Evolutionary conservation across 1,140 invertebrate species (phyloP).

Genomic region (Aleiodes sp.): DNA sequence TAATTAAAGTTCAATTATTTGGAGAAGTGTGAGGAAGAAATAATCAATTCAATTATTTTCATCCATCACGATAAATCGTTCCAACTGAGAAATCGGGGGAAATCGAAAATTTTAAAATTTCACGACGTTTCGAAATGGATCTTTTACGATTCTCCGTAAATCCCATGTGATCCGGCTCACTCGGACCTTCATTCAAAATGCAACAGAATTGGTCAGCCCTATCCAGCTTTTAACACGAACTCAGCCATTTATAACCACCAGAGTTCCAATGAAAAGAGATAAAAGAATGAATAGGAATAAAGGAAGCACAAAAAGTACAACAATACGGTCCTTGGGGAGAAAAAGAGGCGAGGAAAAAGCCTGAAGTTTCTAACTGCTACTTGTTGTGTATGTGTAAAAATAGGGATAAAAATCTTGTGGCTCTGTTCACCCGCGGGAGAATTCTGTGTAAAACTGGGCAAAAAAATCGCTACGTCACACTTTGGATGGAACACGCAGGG

Average conservation of each 20-base stretch:
- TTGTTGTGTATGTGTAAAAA: neutral
- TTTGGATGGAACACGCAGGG: neutral
- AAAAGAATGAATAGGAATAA: neutral
- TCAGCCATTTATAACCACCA: neutral
- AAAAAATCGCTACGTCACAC: conserved; percentile 2
- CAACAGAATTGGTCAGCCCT: conserved; percentile 27
- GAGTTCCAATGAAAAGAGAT: neutral
- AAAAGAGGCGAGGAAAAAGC: neutral
- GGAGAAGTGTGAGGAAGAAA: too few relatives aligned
- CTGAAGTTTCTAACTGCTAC: neutral
- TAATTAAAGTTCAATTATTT: too few relatives aligned
- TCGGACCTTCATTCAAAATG: conserved; percentile 31
- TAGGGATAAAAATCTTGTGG: conserved; percentile 28
- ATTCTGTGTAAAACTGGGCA: conserved; percentile 34
- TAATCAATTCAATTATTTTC: too few relatives aligned
- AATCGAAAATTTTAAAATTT: neutral
- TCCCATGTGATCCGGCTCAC: neutral
- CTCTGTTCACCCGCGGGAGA: conserved; percentile 24
- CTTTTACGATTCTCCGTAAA: conserved; percentile 24
- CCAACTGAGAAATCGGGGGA: neutral
- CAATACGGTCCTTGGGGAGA: neutral
- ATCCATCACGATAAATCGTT: too few relatives aligned
- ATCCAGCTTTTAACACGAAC: neutral
- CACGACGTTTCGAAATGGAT: conserved; percentile 7
- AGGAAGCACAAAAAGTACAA: neutral